These are phyloP conservation scores for Sapayoa aenigma DNA, from an alignment of 2,113 vertebrate species.

Conservation along the genomic window DNA sequence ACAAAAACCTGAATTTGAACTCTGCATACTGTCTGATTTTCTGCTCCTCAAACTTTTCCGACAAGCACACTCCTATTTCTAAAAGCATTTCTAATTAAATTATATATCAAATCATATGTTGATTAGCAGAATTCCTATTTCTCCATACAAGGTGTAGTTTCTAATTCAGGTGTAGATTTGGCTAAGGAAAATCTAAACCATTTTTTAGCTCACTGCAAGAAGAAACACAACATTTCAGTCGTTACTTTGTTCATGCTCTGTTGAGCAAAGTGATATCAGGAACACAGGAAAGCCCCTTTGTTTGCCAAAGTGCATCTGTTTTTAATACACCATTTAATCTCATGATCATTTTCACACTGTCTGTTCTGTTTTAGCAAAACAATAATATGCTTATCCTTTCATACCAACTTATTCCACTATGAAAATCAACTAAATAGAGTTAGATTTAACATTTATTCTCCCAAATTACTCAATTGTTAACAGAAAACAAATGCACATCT, in stretches of 20 bases:
- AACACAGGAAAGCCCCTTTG: neutral
- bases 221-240: neutral
- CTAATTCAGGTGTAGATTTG: neutral
- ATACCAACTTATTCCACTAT: neutral
- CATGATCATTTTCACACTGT: neutral
- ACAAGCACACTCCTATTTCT: neutral
- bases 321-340: slow-evolving; percentile 11
- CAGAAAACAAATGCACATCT: neutral
- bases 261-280: neutral
- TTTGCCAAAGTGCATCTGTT: neutral
- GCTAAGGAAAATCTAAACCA: neutral
- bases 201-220: neutral
- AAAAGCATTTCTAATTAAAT: neutral
- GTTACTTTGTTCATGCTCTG: neutral
- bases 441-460: neutral
- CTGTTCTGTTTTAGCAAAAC: neutral
- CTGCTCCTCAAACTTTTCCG: neutral
- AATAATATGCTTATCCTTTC: neutral
- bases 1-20: neutral
- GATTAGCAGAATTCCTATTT: neutral
- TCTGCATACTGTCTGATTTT: neutral
- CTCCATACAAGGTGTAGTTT: neutral
- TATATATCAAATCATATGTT: neutral
- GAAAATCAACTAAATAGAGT: neutral
- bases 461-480: neutral